These are phyloP conservation scores for Sphecodes monilicornis DNA, from an alignment of 2,888 invertebrate genomes.

Conservation along the genomic window DNA sequence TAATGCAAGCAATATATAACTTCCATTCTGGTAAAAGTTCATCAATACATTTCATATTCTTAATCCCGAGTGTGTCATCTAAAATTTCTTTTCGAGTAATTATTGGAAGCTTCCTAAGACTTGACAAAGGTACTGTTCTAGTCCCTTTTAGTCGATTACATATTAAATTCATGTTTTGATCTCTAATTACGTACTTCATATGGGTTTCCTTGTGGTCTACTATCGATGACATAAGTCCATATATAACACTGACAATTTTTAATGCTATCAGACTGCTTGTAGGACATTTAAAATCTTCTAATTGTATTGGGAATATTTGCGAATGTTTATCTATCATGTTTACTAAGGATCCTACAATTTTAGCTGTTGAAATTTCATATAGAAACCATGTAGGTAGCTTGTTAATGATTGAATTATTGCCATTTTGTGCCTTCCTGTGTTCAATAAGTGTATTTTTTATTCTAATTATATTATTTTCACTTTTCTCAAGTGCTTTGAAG, in stretches of 20 bases:
- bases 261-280: constrained; percentile 87
- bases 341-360: constrained; percentile 88
- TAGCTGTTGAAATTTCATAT: constrained; percentile 87
- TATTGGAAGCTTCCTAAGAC: constrained; percentile 77
- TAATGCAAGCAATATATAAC: constrained; percentile 86
- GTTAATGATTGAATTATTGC: constrained; percentile 36
- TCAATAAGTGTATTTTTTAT: not conserved
- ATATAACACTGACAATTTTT: constrained; percentile 88
- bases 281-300: constrained; percentile 88
- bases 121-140: constrained; percentile 70
- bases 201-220: constrained; percentile 51
- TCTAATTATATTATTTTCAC: constrained; percentile 52
- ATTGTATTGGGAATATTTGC: constrained; percentile 89
- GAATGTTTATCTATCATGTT: constrained; percentile 88
- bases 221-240: constrained; percentile 81
- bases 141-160: constrained; percentile 61
- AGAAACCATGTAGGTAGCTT: constrained; percentile 87
- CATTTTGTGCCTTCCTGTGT: not conserved
- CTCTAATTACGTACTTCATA: constrained; percentile 79
- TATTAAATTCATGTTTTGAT: constrained; percentile 67
- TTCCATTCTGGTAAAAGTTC: constrained; percentile 87
- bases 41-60: constrained; percentile 79
- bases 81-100: constrained; percentile 82
- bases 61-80: constrained; percentile 85
- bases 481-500: constrained; percentile 62